phyloP scores from a whole-genome alignment of 2,888 invertebrate species.

The Oeneis ivallda region DNA sequence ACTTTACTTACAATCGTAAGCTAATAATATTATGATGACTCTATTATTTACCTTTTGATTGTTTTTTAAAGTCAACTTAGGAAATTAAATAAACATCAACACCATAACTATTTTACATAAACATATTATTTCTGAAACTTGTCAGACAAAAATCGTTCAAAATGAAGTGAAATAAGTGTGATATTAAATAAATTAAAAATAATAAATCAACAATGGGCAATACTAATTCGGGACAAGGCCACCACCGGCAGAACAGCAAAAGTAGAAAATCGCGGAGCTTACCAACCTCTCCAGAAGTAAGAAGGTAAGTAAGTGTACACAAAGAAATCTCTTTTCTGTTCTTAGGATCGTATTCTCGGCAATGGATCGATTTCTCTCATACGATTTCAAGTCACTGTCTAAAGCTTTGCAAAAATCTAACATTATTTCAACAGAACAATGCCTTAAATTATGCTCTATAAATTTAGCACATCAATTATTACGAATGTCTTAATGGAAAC shows the following conservation, averaged over 20 bases:
- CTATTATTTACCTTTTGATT: too few relatives aligned
- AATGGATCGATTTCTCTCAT: too few relatives aligned
- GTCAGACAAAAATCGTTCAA: background rate
- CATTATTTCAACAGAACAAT: background rate
- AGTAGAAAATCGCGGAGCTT: slow-evolving; percentile 86
- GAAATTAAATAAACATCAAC: slow-evolving; percentile 26
- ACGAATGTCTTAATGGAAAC: slow-evolving; percentile 6
- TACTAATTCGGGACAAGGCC: slow-evolving; percentile 68
- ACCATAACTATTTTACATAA: slow-evolving; percentile 7
- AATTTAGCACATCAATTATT: slow-evolving; percentile 3
- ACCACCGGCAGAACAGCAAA: slow-evolving; percentile 68
- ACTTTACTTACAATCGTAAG: too few relatives aligned
- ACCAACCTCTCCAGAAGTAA: slow-evolving; percentile 89
- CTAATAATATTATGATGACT: too few relatives aligned
- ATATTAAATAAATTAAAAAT: slow-evolving; percentile 1
- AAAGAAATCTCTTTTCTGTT: background rate
- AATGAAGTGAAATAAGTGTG: slow-evolving; percentile 11
- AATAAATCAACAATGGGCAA: slow-evolving; percentile 64
- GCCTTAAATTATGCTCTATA: background rate
- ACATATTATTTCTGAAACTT: background rate
- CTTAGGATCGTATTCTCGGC: too few relatives aligned
- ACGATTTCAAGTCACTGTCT: too few relatives aligned
- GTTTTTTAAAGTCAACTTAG: background rate
- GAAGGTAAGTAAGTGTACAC: slow-evolving; percentile 79
- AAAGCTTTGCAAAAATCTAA: too few relatives aligned